Base-by-base conservation (phyloP, 2,113 vertebrate species). In the Hoplias malabaricus region DNA sequence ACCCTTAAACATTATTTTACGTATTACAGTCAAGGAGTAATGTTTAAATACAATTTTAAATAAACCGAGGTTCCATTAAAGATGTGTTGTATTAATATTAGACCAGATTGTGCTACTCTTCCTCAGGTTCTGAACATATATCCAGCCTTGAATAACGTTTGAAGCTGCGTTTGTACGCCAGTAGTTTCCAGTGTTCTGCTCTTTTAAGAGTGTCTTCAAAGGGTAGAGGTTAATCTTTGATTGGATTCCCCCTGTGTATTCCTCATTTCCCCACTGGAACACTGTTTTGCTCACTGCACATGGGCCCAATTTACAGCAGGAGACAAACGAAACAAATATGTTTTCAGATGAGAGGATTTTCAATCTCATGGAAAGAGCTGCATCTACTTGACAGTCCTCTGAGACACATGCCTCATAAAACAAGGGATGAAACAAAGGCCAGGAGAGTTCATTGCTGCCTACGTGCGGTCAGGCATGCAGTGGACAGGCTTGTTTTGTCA, bases 301-400 rank as follows among this genome's bases (percentile, higher is more conserved):
- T 65, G 61, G 73, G 16, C 68, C 31, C 71, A 67, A 65, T 71
- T 66, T 69, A 27, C n/a, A 29, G 40, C 63, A 54, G 23, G 5
- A 50, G 46, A 27, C n/a, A 82, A 69, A 77, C 54, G 42, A 82
- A 68, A 3, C 53, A 62, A 65, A 40, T 66, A n/a, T 25, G 67
- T 29, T 73, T 61, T 50, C 48, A 82, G 27, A 67, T 59, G 62
- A 53, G 21, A 62, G 21, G 46, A 31, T 59, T 56, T 34, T 72
- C 57, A 42, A 38, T 38, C 38, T 38, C 61, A 42, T 23, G 34
- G 61, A 73, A 78, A 73, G n/a, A 27, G 21, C 29, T 23, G 6
- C 65, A 59, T 53, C 68, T 54, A 53, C 50, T 38, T 68, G 29
- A 42, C 16, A 75, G 53, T 59, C 53, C 33, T 69, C 54, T 9